A percentile compares a stretch with the other conserved stretches of the same genome.
phyloP scores from a whole-genome alignment of 2,113 vertebrate genomes.

The Suncus etruscus region DNA sequence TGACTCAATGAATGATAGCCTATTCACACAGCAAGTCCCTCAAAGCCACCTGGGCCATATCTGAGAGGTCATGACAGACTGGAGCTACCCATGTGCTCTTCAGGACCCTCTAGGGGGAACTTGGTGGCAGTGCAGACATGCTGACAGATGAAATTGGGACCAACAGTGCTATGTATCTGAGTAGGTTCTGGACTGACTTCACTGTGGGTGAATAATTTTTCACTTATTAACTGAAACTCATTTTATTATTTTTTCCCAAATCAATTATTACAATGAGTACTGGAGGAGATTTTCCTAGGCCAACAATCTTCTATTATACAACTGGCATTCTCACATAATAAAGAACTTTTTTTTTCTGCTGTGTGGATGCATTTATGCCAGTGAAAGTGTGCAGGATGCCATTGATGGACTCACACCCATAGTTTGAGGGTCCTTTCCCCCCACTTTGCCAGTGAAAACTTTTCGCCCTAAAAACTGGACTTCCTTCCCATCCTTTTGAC shows the following conservation, averaged over 20 bases:
- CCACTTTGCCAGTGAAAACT: neutral
- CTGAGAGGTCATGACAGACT: neutral
- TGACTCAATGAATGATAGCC: neutral
- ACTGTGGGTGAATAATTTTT: neutral
- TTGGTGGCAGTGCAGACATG: neutral
- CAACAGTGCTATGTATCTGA: accelerated
- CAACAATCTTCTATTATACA: neutral
- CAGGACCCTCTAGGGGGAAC: neutral
- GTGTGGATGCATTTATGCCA: neutral
- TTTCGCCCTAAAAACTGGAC: neutral
- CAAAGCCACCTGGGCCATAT: neutral
- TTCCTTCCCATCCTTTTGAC: neutral
- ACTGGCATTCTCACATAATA: neutral
- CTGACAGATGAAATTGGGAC: neutral
- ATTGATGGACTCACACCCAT: neutral
- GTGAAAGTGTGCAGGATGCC: neutral
- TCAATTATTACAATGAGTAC: neutral
- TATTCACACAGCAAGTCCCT: neutral
- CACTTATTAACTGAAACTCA: neutral
- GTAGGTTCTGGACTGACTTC: neutral
- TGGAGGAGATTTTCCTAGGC: neutral
- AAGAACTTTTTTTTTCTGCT: neutral
- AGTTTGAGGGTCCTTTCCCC: neutral
- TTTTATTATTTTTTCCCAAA: neutral
- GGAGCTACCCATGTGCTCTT: too few species aligned